These are phyloP conservation scores for Megalops atlanticus DNA, from an alignment of 2,113 vertebrate genomes.

Conservation along the genomic window DNA sequence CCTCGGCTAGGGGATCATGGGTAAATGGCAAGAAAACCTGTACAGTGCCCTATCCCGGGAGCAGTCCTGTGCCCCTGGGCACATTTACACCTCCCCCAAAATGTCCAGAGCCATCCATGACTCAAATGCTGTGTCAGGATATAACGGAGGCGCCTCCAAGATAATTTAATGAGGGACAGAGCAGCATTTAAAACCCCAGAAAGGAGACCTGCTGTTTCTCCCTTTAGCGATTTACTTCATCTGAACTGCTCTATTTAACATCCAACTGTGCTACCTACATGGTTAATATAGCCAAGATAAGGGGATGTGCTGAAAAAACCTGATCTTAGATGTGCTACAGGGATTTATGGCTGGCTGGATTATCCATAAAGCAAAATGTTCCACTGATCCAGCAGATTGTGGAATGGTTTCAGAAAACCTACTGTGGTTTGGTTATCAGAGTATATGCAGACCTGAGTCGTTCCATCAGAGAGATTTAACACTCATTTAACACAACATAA, in stretches of 20 bases:
- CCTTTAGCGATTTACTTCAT: background rate
- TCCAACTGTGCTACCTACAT: background rate
- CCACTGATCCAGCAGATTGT: background rate
- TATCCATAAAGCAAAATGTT: background rate
- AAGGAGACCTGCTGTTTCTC: background rate
- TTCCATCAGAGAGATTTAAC: too few species aligned
- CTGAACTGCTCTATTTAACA: background rate
- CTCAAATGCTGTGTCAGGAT: background rate
- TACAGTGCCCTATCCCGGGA: background rate
- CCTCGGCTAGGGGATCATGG: background rate
- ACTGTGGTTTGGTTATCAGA: background rate
- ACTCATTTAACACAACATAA: too few species aligned
- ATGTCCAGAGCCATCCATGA: background rate
- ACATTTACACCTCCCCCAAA: background rate
- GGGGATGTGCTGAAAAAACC: background rate
- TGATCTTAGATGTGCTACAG: background rate
- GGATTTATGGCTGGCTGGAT: background rate
- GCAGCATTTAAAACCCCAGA: too few species aligned
- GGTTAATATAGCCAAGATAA: background rate
- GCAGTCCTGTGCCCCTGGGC: background rate
- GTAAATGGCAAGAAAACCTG: background rate
- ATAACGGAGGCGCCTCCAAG: background rate
- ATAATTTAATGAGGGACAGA: background rate
- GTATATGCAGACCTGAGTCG: too few species aligned
- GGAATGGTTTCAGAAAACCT: background rate